A percentile compares a stretch with the other conserved stretches of the same genome.
phyloP scores from a whole-genome alignment of 1,140 invertebrate species.

The Bombus terrestris region DNA sequence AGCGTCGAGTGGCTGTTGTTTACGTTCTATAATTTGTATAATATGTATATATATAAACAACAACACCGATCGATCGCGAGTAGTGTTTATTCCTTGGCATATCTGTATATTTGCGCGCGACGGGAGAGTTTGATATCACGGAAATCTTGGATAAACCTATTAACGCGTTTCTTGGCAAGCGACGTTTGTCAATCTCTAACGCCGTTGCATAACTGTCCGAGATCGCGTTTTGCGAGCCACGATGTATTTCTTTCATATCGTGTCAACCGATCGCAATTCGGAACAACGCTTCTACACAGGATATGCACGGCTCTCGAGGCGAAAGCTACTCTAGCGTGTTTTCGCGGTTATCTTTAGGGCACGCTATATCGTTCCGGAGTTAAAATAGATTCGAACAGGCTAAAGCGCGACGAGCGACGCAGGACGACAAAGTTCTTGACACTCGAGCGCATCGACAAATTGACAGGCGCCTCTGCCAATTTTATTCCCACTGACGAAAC shows the following conservation, averaged over 20 bases:
- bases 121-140: neutral
- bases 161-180: neutral
- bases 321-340: neutral
- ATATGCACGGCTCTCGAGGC: neutral
- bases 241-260: neutral
- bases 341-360: neutral
- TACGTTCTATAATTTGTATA: no score
- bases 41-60: fast-evolving
- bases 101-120: neutral
- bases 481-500: neutral
- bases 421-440: neutral
- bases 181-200: neutral
- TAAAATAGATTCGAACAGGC: neutral
- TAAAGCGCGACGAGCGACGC: neutral
- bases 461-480: neutral
- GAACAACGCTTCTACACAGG: neutral
- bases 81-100: neutral
- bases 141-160: neutral
- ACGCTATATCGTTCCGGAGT: neutral
- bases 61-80: neutral
- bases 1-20: no score
- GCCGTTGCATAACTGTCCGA: neutral
- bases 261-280: slow-evolving; percentile 1
- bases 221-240: neutral
- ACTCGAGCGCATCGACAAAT: neutral